Evolutionary conservation across 2,113 vertebrate species (phyloP).

Genomic region (Paradoxurus hermaphroditus): DNA sequence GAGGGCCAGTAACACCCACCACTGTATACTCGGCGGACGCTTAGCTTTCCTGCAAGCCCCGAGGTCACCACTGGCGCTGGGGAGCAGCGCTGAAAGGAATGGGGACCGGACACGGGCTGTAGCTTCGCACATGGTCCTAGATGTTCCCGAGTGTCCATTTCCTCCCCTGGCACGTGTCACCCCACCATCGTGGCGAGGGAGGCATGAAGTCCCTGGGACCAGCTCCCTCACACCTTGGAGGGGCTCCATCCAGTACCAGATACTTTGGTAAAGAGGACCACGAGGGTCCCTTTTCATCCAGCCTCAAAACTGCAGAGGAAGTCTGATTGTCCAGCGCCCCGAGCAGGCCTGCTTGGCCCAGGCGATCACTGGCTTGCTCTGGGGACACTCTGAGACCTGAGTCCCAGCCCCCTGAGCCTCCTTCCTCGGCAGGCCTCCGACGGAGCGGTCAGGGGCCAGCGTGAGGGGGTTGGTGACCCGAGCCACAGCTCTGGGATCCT

Average conservation of each 20-base stretch:
- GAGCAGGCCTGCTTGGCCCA: neutral
- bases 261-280: neutral
- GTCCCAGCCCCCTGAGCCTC: neutral
- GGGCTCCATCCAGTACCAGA: neutral
- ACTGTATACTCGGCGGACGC: accelerated
- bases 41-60: neutral
- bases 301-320: neutral
- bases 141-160: accelerated
- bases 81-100: neutral
- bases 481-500: neutral
- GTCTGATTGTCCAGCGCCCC: neutral
- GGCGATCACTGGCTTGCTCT: accelerated
- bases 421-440: neutral
- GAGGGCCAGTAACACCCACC: neutral
- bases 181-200: no score
- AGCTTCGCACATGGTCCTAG: neutral
- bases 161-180: neutral
- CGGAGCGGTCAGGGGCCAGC: neutral
- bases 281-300: neutral
- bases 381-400: neutral
- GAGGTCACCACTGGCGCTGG: neutral
- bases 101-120: no score
- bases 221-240: neutral
- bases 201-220: neutral
- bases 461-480: neutral